phyloP scores from a whole-genome alignment of 2,797 vertebrate species.

The Dendrocincla fuliginosa region DNA sequence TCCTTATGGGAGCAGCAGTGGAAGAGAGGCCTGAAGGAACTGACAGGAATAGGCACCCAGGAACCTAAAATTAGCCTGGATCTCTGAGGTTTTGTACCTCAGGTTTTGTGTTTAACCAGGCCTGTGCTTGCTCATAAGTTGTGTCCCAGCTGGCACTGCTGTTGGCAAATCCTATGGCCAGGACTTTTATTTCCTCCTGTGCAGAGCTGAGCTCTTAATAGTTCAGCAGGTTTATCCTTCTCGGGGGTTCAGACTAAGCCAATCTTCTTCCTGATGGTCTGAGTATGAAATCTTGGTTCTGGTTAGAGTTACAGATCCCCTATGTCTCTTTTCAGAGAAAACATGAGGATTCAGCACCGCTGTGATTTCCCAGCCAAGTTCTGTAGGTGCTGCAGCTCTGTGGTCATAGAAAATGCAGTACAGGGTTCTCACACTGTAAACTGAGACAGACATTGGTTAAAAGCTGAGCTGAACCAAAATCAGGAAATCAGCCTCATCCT shows the following conservation, averaged over 20 bases:
- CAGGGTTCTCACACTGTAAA: not conserved
- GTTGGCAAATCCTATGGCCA: not conserved
- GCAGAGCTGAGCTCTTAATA: not conserved
- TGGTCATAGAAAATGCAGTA: not conserved
- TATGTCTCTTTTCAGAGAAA: slow-evolving; percentile 27
- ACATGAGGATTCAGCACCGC: not conserved
- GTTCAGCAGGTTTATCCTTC: not conserved
- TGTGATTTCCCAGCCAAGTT: slow-evolving; percentile 6
- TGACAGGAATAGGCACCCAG: not conserved
- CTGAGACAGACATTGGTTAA: not conserved
- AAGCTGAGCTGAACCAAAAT: not conserved
- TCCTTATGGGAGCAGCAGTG: not conserved
- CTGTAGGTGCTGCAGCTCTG: not conserved
- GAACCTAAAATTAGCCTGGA: not conserved
- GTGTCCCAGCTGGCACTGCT: not conserved
- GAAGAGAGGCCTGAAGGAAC: not conserved
- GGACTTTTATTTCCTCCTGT: not conserved
- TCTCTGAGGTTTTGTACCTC: not conserved
- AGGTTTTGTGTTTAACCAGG: not conserved
- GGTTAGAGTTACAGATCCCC: slow-evolving; percentile 26
- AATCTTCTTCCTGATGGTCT: slow-evolving; percentile 1
- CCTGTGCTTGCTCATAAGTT: not conserved
- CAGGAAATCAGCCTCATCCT: slow-evolving; percentile 1
- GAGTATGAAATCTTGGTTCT: not conserved
- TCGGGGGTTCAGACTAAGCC: slow-evolving; percentile 18